Evolutionary conservation across 2,797 vertebrate genomes (phyloP), one percentile per base, ranked within the genome.

Genomic region (Sebastes iracundus): DNA sequence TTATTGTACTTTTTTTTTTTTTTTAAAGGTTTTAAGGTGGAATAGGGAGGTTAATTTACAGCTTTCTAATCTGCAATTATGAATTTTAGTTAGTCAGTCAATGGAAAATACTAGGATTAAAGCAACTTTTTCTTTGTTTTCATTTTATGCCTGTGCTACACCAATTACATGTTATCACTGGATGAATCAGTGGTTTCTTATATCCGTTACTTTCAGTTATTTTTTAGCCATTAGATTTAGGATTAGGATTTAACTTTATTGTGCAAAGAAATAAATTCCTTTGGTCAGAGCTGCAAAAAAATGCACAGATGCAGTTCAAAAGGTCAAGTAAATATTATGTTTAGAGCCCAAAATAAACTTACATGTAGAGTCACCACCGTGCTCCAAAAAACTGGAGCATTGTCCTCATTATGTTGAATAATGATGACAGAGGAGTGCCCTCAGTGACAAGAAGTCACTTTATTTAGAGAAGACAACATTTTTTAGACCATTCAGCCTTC

Each of bases 311-410:
- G 59, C 4, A 7, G 70, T 11, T 7, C 28, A 30, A 6, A 23
- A 13, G 13, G 20, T 6, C 33, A 66, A 66, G 22, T 59, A 10
- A 12, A 22, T 56, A 22, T 28, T 30, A 28, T 66, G 30, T 73
- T 2, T 33, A 4, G 1, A 23, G n/a, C 12, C 5, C 13, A 38
- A 25, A 59, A 38, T 38, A 46, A 60, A 61, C 20, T 3, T 30
- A 8, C 0, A 16, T 61, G 0, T 18, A 8, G 8, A 12, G 27
- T 22, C 32, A 52, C n/a, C 18, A 10, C 0, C 20, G 2, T 1
- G 3, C 18, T 35, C 49, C 5, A 1, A 55, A 16, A 9, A 32
- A 22, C 9, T 6, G 6, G 10, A 18, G 46, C 46, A 20, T 20
- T 27, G 18, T 55, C 32, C 18, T 53, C 32, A 33, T 55, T 70